Percentiles rank a stretch among this genome's conserved stretches.
Conservation (phyloP, 2,888 invertebrate genomes). For the Orthonevra nobilis region DNA sequence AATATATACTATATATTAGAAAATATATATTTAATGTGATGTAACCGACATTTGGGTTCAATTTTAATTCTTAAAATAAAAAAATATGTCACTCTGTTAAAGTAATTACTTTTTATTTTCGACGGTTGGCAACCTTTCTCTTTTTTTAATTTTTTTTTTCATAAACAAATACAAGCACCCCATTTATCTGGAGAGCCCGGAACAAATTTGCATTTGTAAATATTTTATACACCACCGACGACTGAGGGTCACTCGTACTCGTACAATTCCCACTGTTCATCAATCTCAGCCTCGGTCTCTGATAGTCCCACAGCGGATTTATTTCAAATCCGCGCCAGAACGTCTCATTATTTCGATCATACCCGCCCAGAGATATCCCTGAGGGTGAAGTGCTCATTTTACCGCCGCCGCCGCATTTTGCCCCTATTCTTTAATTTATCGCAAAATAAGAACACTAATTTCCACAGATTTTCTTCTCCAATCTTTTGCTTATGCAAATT, state of each 20-base stretch:
- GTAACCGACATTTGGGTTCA: too few species aligned
- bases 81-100: too few species aligned
- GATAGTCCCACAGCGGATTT: slow-evolving; percentile 19
- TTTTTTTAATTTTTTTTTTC: slow-evolving; percentile 17
- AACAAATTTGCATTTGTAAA: slow-evolving; percentile 41
- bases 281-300: slow-evolving; percentile 12
- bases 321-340: slow-evolving; percentile 15
- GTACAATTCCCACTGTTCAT: slow-evolving; percentile 20
- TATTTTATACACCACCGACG: slow-evolving; percentile 21
- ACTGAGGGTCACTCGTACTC: slow-evolving; percentile 25
- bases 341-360: slow-evolving; percentile 42
- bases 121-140: slow-evolving; percentile 1
- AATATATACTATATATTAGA: too few species aligned
- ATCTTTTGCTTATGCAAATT: slow-evolving; percentile 54
- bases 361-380: slow-evolving; percentile 10
- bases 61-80: too few species aligned
- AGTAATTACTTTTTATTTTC: too few species aligned
- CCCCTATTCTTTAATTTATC: slow-evolving; percentile 48
- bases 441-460: slow-evolving; percentile 55
- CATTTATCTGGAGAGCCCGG: slow-evolving; percentile 11
- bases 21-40: too few species aligned
- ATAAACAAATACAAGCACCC: slow-evolving; percentile 10
- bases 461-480: slow-evolving; percentile 43
- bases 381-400: slow-evolving; percentile 26
- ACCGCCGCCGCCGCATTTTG: slow-evolving; percentile 5